Evolutionary conservation across 2,113 vertebrate genomes (phyloP).

Genomic region (Sakesphorus luctuosus): DNA sequence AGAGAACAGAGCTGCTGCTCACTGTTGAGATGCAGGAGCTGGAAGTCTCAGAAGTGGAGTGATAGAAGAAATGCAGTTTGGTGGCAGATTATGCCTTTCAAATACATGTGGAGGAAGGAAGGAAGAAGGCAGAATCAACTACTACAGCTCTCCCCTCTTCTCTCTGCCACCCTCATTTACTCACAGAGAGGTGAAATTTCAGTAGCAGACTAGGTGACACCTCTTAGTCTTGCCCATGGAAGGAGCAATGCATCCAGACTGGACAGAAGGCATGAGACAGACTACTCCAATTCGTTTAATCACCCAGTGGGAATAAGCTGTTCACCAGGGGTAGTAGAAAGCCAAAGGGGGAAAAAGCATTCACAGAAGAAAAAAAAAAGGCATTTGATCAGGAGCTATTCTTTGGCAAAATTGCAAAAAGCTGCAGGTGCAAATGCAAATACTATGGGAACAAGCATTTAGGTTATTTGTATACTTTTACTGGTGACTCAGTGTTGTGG

Average conservation of each 20-base stretch:
- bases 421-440: background rate
- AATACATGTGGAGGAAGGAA: background rate
- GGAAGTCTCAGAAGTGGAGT: background rate
- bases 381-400: background rate
- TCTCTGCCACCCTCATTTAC: background rate
- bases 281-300: background rate
- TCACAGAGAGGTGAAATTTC: background rate
- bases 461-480: background rate
- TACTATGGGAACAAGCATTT: background rate
- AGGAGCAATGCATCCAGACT: background rate
- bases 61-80: background rate
- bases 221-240: background rate
- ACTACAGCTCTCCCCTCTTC: background rate
- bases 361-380: background rate
- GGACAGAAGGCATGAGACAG: background rate
- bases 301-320: background rate
- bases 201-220: background rate
- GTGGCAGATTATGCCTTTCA: background rate
- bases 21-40: background rate
- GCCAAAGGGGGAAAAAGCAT: background rate
- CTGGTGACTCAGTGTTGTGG: background rate
- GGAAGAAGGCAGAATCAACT: background rate
- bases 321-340: background rate
- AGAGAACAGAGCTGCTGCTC: background rate
- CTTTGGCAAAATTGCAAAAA: background rate